Evolutionary conservation across 2,888 invertebrate genomes (phyloP), one percentile per base, ranked within the genome.

Genomic region (Corbicula japonica): DNA sequence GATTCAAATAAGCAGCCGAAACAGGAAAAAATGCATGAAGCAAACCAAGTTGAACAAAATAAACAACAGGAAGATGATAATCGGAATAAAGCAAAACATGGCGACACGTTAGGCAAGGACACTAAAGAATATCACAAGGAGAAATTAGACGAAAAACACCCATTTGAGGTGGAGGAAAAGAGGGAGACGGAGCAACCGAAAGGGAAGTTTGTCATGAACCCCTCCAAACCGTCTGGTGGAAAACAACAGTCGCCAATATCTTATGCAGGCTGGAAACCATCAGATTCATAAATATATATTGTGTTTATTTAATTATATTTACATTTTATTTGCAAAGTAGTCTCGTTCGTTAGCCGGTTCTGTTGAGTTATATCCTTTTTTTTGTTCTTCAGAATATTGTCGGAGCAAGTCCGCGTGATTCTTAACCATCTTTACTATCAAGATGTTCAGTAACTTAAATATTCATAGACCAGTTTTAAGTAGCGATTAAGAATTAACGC

Each of bases 251-350:
- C 62, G 28, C 71, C 71, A 18, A 62, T 72, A 5, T 26, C 52
- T 0, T 72, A 72, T 50, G 62, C 71, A 2, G 71, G 71, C 1
- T 72, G 62, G 62, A 72, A 72, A 54, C 71, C 71, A 44, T 23
- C 32, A 21, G 34, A 35, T 35, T 18, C 48, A 12, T 41, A 34
- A 63, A 21, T n/a, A n/a, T n/a, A n/a, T n/a, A n/a, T n/a, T n/a
- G n/a, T n/a, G n/a, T n/a, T n/a, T n/a, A n/a, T n/a, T n/a, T n/a
- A n/a, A n/a, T n/a, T n/a, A n/a, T n/a, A n/a, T n/a, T n/a, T n/a
- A n/a, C n/a, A n/a, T n/a, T n/a, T n/a, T n/a, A n/a, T n/a, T n/a
- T n/a, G n/a, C n/a, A n/a, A n/a, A n/a, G n/a, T n/a, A n/a, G n/a
- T n/a, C n/a, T n/a, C n/a, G n/a, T n/a, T n/a, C n/a, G n/a, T n/a